These are phyloP conservation scores for Tetanocera ferruginea DNA, from an alignment of 2,888 invertebrate genomes.

Conservation along the genomic window DNA sequence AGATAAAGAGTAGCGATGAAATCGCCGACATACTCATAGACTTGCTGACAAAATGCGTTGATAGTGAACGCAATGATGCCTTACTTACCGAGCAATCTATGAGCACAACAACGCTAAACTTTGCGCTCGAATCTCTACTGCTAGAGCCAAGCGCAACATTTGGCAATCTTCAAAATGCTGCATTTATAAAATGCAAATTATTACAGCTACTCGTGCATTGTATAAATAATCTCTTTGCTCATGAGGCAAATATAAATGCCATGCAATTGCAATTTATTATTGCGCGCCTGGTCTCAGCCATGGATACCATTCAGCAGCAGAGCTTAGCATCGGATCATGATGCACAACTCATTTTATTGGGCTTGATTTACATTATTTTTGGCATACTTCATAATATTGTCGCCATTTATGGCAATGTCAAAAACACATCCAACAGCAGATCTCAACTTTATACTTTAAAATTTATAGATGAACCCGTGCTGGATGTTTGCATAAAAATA, in stretches of 20 bases:
- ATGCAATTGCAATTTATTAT: conserved; percentile 60
- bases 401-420: conserved; percentile 44
- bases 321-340: conserved; percentile 18
- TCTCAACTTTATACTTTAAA: conserved; percentile 48
- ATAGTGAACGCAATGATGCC: conserved; percentile 57
- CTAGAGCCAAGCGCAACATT: conserved; percentile 49
- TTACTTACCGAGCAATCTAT: conserved; percentile 58
- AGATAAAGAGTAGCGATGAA: conserved; percentile 62
- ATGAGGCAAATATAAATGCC: conserved; percentile 55
- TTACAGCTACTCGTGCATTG: conserved; percentile 62
- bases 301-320: conserved; percentile 41
- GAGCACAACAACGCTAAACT: conserved; percentile 63
- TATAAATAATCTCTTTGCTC: conserved; percentile 63
- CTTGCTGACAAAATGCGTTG: conserved; percentile 61
- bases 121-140: conserved; percentile 62
- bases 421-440: conserved; percentile 40
- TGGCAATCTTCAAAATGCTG: conserved; percentile 53
- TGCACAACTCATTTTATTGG: conserved; percentile 53
- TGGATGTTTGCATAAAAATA: conserved; percentile 60
- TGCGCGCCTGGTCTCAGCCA: conserved; percentile 52
- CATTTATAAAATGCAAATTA: conserved; percentile 62
- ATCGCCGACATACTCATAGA: conserved; percentile 64
- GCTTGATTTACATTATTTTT: conserved; percentile 63
- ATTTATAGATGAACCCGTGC: conserved; percentile 58
- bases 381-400: conserved; percentile 62